These are phyloP conservation scores for Physocephala rufipes DNA, from an alignment of 2,888 invertebrate species.

Conservation along the genomic window DNA sequence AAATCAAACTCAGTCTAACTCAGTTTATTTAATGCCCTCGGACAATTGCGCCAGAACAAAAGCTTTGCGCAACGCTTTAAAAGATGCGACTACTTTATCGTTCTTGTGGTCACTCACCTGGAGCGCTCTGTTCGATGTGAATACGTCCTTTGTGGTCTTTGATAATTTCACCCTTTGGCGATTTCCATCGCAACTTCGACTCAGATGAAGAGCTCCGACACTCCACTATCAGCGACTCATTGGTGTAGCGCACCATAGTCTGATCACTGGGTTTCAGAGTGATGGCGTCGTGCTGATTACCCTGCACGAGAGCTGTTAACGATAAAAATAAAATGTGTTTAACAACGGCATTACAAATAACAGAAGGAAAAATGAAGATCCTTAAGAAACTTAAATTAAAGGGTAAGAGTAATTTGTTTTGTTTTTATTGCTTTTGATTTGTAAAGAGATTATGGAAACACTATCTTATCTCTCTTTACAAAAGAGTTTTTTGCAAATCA, in stretches of 20 bases:
- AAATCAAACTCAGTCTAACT: no score
- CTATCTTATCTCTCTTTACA: no score
- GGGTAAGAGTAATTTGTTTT: no score
- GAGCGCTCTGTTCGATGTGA: constrained; percentile 62
- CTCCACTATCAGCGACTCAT: constrained; percentile 66
- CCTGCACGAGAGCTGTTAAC: constrained; percentile 54
- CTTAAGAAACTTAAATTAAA: no score
- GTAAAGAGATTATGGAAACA: no score
- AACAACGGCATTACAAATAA: neutral
- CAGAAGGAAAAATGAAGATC: neutral
- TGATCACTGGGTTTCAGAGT: constrained; percentile 59
- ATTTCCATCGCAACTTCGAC: constrained; percentile 62
- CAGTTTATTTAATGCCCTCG: no score
- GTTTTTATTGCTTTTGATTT: no score
- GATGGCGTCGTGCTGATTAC: constrained; percentile 57
- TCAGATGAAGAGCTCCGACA: constrained; percentile 59
- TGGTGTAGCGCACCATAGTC: constrained; percentile 65
- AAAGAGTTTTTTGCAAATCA: no score
- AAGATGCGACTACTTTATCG: no score
- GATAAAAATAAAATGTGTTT: constrained; percentile 8
- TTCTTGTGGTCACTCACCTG: constrained; percentile 52
- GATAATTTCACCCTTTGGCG: constrained; percentile 62
- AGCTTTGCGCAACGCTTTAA: no score
- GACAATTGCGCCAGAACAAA: neutral
- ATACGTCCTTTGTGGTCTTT: constrained; percentile 65